Percentiles rank a stretch among this genome's conserved stretches.
Conservation (phyloP, 1,140 invertebrate species). For the Theocolax elegans region DNA sequence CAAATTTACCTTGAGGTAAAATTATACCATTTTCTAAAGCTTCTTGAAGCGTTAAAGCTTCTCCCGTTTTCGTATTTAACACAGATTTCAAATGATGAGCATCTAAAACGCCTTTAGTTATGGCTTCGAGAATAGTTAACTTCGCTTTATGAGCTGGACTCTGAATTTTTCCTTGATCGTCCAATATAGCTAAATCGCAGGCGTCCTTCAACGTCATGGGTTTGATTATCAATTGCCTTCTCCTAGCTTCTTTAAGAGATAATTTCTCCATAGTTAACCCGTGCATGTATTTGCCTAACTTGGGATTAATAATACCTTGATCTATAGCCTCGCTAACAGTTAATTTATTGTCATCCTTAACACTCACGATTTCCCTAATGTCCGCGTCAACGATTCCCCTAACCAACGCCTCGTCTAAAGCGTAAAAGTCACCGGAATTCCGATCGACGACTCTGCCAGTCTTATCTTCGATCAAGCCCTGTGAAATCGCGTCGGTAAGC, state of each 20-base stretch:
- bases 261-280: slow-evolving; percentile 79
- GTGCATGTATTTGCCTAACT: slow-evolving; percentile 83
- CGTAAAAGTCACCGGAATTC: slow-evolving; percentile 83
- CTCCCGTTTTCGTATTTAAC: slow-evolving; percentile 80
- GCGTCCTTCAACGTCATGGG: slow-evolving; percentile 92
- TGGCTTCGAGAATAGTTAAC: slow-evolving; percentile 74
- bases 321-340: slow-evolving; percentile 84
- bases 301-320: slow-evolving; percentile 80
- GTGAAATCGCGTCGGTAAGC: slow-evolving; percentile 83
- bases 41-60: slow-evolving; percentile 85
- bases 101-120: slow-evolving; percentile 87
- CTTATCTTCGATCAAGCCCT: slow-evolving; percentile 81
- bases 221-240: slow-evolving; percentile 83
- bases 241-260: slow-evolving; percentile 82
- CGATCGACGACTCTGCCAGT: slow-evolving; percentile 84
- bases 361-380: slow-evolving; percentile 84
- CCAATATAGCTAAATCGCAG: slow-evolving; percentile 82
- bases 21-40: slow-evolving; percentile 85
- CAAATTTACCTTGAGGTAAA: slow-evolving; percentile 77
- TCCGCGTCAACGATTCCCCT: slow-evolving; percentile 81
- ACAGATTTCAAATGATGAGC: slow-evolving; percentile 84
- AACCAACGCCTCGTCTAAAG: slow-evolving; percentile 82
- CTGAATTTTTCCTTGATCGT: slow-evolving; percentile 51
- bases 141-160: slow-evolving; percentile 1
- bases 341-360: slow-evolving; percentile 80